phyloP scores from a whole-genome alignment of 2,797 vertebrate genomes.

The Pangasius djambal region DNA sequence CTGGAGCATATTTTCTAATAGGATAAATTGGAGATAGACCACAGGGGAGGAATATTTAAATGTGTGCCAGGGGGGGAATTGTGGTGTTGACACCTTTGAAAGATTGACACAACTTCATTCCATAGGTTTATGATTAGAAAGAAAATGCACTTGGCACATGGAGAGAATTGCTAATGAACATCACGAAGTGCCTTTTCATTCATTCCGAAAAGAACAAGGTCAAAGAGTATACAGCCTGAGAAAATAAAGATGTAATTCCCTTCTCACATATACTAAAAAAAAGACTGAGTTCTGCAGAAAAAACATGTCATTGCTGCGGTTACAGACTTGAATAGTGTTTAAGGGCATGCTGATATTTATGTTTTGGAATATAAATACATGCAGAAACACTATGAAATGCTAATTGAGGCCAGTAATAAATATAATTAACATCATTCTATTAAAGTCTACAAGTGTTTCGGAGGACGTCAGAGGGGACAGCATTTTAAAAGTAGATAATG shows the following conservation, averaged over 20 bases:
- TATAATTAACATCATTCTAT: background rate
- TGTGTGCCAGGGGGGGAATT: conserved; percentile 2
- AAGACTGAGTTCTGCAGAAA: background rate
- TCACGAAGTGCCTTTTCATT: background rate
- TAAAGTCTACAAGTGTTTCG: background rate
- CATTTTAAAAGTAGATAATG: background rate
- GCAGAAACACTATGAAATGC: background rate
- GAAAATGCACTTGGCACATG: background rate
- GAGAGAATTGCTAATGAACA: conserved; percentile 23
- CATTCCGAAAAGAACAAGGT: background rate
- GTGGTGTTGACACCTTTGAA: conserved; percentile 12
- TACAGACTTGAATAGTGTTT: background rate
- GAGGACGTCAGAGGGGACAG: background rate
- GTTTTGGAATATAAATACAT: background rate
- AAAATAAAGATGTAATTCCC: background rate
- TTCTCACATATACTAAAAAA: background rate
- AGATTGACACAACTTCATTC: conserved; percentile 18
- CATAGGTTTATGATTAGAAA: conserved; percentile 29
- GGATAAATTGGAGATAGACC: conserved; percentile 55
- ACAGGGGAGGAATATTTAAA: conserved; percentile 59
- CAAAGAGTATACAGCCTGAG: background rate
- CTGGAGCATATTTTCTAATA: conserved; percentile 48
- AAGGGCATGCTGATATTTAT: background rate
- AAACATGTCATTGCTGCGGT: background rate
- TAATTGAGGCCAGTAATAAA: background rate